Percentiles rank a stretch among this genome's conserved stretches.
Conservation (phyloP, 2,888 invertebrate species). For the Drosophila kuntzei region DNA sequence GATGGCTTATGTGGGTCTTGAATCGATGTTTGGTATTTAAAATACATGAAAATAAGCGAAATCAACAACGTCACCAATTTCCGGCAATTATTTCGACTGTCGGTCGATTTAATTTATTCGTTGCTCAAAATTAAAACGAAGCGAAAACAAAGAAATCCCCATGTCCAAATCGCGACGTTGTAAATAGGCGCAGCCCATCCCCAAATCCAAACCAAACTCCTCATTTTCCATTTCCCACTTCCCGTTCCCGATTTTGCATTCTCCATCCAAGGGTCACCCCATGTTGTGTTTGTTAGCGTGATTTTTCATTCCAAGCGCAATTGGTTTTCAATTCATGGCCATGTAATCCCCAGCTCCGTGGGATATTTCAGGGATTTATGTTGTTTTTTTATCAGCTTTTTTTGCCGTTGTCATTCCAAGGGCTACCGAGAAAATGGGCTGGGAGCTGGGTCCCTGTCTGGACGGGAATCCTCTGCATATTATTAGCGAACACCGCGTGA, state of each 20-base stretch:
- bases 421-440: constrained; percentile 18
- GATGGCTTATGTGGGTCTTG: constrained; percentile 10
- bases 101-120: constrained; percentile 81
- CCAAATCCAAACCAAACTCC: constrained; percentile 1
- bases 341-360: constrained; percentile 80
- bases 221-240: constrained; percentile 6
- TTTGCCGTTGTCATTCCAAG: constrained; percentile 36
- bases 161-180: constrained; percentile 71
- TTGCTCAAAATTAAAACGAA: constrained; percentile 76
- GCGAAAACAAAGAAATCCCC: constrained; percentile 76
- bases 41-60: constrained; percentile 11
- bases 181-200: constrained; percentile 57
- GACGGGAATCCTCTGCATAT: constrained; percentile 58
- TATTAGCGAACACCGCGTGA: constrained; percentile 77
- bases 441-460: constrained; percentile 23
- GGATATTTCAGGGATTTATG: constrained; percentile 82
- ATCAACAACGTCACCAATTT: constrained; percentile 70
- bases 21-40: constrained; percentile 15
- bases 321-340: constrained; percentile 81
- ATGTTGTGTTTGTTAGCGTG: constrained; percentile 70
- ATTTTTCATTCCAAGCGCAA: constrained; percentile 81
- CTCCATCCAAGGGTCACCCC: constrained; percentile 26
- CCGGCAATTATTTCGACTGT: constrained; percentile 80
- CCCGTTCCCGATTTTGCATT: constrained; percentile 7
- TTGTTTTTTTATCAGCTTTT: constrained; percentile 55